Evolutionary conservation across 2,113 vertebrate genomes (phyloP).

Genomic region (Phainopepla nitens): DNA sequence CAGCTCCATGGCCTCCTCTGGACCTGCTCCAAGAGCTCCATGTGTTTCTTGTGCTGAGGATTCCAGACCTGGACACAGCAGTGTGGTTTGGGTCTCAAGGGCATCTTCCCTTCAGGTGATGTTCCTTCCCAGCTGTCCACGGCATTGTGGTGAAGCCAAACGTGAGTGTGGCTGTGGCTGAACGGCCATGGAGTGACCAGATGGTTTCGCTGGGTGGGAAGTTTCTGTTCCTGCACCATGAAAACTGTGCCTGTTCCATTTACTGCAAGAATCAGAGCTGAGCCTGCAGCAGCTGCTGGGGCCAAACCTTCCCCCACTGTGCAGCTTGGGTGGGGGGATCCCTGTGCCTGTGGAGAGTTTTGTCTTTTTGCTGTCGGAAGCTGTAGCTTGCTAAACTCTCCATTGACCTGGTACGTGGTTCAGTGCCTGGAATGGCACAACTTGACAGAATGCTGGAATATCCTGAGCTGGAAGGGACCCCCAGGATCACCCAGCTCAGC

Average conservation of each 20-base stretch:
- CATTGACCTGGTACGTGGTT: background rate
- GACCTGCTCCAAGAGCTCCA: background rate
- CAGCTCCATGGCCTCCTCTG: rapidly evolving
- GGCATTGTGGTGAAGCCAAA: background rate
- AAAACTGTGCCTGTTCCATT: background rate
- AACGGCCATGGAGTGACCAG: no score
- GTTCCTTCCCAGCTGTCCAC: background rate
- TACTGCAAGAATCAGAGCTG: background rate
- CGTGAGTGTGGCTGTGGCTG: background rate
- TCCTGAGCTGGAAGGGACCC: background rate
- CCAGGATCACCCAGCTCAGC: rapidly evolving
- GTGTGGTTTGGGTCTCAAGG: background rate
- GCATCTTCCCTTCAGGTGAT: background rate
- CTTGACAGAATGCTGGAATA: background rate
- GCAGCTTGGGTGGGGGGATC: background rate
- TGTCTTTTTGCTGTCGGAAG: background rate
- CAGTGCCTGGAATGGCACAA: background rate
- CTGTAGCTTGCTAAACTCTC: background rate
- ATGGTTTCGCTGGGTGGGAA: background rate
- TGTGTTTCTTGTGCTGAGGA: background rate
- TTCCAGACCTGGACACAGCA: background rate
- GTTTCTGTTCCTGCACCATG: background rate
- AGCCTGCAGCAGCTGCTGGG: background rate
- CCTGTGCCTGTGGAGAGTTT: background rate
- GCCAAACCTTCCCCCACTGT: background rate